A percentile compares a stretch with the other conserved stretches of the same genome.
phyloP scores from a whole-genome alignment of 2,888 invertebrate species.

The Acronicta alni region DNA sequence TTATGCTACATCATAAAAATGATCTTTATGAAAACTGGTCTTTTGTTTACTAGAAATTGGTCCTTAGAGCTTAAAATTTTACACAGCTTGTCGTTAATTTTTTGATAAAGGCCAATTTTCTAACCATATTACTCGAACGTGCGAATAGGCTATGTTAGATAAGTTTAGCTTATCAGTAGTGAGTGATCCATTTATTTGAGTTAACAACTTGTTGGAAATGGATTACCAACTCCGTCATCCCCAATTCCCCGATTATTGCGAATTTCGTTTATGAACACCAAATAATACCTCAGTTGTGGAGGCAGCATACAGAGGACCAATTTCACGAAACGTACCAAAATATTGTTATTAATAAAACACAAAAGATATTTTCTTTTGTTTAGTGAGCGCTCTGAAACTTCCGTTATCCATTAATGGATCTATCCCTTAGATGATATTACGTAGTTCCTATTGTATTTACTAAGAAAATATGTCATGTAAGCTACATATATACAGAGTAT shows the following conservation, averaged over 20 bases:
- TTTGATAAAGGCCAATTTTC: no score
- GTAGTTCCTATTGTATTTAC: slow-evolving; percentile 33
- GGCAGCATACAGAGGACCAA: slow-evolving; percentile 7
- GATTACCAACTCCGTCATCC: slow-evolving; percentile 25
- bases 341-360: slow-evolving; percentile 37
- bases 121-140: slow-evolving; percentile 1
- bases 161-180: slow-evolving; percentile 29
- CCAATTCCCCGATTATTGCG: slow-evolving; percentile 18
- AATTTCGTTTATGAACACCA: slow-evolving; percentile 23
- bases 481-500: neutral
- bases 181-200: slow-evolving; percentile 34
- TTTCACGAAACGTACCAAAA: slow-evolving; percentile 9
- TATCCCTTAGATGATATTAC: slow-evolving; percentile 41
- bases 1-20: neutral
- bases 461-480: slow-evolving; percentile 13
- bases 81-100: no score
- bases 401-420: slow-evolving; percentile 30
- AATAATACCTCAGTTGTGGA: slow-evolving; percentile 17
- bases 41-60: no score
- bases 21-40: no score
- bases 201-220: slow-evolving; percentile 27
- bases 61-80: no score
- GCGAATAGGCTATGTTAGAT: slow-evolving; percentile 15
- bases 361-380: slow-evolving; percentile 43
- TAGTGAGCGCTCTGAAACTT: slow-evolving; percentile 23